phyloP scores from a whole-genome alignment of 1,140 invertebrate genomes.

The Heliconius nattereri region DNA sequence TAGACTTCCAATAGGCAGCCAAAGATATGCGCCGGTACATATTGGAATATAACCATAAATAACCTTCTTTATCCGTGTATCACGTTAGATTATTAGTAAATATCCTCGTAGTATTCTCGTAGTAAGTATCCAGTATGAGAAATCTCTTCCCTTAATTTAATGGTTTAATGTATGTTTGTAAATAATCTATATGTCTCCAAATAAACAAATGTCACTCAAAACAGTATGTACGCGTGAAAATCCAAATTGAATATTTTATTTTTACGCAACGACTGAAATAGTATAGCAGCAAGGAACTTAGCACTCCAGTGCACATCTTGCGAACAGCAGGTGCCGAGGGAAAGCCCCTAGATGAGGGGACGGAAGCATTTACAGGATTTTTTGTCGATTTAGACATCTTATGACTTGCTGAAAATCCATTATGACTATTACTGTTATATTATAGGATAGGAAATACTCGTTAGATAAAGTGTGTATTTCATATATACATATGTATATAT shows the following conservation, averaged over 20 bases:
- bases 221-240: slow-evolving; percentile 8
- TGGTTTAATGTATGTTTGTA: no score
- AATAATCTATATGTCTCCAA: no score
- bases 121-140: no score
- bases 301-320: slow-evolving; percentile 54
- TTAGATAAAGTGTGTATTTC: neutral
- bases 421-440: slow-evolving; percentile 33
- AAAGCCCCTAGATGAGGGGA: slow-evolving; percentile 37
- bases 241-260: slow-evolving; percentile 22
- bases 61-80: no score
- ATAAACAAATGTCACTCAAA: neutral
- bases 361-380: slow-evolving; percentile 42
- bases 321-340: slow-evolving; percentile 51
- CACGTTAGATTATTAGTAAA: no score
- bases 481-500: neutral
- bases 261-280: slow-evolving; percentile 32
- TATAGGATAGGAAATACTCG: slow-evolving; percentile 21
- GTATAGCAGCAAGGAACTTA: slow-evolving; percentile 40
- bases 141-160: no score
- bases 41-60: no score
- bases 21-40: no score
- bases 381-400: slow-evolving; percentile 50
- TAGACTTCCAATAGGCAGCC: no score
- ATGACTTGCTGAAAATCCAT: slow-evolving; percentile 46
- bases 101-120: no score